Evolutionary conservation across 2,113 vertebrate species (phyloP), one percentile per base, ranked within the genome.

Genomic region (Sminthopsis crassicaudata): DNA sequence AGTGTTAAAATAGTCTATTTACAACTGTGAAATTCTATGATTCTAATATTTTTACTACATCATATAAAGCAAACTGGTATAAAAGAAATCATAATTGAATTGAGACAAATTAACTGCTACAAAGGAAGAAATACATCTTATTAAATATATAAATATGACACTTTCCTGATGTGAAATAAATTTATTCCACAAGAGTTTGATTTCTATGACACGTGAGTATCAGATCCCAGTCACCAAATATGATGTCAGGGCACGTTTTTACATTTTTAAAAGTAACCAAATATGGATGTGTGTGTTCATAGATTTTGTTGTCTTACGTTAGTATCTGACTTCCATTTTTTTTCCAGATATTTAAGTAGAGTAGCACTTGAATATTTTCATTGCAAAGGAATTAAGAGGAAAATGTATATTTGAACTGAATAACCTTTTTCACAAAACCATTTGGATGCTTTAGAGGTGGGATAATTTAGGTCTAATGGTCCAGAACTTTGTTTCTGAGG

Each of bases 401-500:
- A 91, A 53, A 2, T 91, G 55, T 46, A 0, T 91, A 51, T 52
- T 84, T 90, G 24, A 46, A 84, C 27, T 53, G 92, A 93, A 84
- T 84, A 84, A 90, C 4, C 3, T 93, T 46, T 91, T 92, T 10
- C 46, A 1, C 60, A n/a, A 93, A 93, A 24, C 7, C n/a, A 23
- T 95, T 53, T 89, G 19, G 51, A 8, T 91, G 36, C 6, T 52
- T 48, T 42, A 14, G 22, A 50, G 36, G 90, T 53, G 26, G 92
- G 52, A 88, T n/a, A 14, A 90, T 25, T 51, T 91, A 84, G 1
- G 91, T 46, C 26, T 90, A 92, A 92, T 76, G 46, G 91, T 91
- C 46, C n/a, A 57, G 27, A n/a, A 50, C 67, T 95, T 53, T n/a
- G 53, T 91, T 91, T 93, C 51, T 46, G 51, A n/a, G 27, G 42